Conservation (phyloP, 2,797 vertebrate genomes). For the Champsocephalus esox region DNA sequence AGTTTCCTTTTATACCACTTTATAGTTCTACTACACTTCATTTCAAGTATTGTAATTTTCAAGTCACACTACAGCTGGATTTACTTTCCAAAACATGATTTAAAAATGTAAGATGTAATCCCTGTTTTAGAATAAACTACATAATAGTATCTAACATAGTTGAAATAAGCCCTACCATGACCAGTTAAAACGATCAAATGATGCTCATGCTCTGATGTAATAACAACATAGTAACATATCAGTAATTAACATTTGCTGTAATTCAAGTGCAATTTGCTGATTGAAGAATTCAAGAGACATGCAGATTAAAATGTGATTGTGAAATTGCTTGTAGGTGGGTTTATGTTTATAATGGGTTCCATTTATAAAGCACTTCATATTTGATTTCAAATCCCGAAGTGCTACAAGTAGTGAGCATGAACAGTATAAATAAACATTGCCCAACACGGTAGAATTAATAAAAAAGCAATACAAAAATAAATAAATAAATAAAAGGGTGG, state of each 20-base stretch:
- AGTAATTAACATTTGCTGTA: too few relatives aligned
- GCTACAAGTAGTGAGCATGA: too few relatives aligned
- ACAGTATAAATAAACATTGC: too few relatives aligned
- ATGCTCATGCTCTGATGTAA: neutral
- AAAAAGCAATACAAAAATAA: too few relatives aligned
- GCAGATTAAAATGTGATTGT: neutral
- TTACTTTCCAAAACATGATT: neutral
- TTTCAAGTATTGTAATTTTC: neutral
- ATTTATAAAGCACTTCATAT: too few relatives aligned
- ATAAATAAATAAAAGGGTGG: too few relatives aligned
- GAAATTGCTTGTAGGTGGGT: neutral
- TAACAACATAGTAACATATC: neutral
- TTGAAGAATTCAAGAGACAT: neutral
- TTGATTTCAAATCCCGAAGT: too few relatives aligned
- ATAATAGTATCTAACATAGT: neutral
- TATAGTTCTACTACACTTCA: neutral
- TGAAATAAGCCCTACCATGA: neutral
- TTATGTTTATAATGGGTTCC: neutral
- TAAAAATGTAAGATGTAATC: neutral
- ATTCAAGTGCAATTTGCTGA: constrained; percentile 14
- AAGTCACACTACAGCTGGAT: neutral
- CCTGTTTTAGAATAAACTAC: neutral
- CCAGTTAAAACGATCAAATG: neutral
- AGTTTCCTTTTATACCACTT: neutral
- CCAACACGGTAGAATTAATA: too few relatives aligned